Conservation (phyloP, 1,140 invertebrate genomes). For the Lethrus apterus region DNA sequence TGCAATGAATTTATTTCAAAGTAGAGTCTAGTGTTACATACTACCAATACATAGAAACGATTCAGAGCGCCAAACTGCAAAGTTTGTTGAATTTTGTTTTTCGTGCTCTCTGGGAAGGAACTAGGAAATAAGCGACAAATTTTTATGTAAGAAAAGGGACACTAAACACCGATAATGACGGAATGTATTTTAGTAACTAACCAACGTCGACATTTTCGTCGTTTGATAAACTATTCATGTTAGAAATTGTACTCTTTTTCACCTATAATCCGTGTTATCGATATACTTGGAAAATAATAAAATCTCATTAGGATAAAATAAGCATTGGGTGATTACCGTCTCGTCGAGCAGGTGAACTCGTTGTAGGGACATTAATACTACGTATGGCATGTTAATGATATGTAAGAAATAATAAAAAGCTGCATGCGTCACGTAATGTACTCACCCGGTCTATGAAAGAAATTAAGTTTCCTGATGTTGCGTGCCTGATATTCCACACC, state of each 20-base stretch:
- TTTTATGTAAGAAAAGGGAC: no score
- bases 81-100: no score
- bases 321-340: slow-evolving; percentile 3
- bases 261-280: no score
- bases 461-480: slow-evolving; percentile 3
- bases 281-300: background rate
- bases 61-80: no score
- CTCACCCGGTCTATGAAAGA: slow-evolving; percentile 1
- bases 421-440: slow-evolving; percentile 4
- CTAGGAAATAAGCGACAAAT: no score
- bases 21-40: no score
- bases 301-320: slow-evolving; percentile 7
- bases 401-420: slow-evolving; percentile 12
- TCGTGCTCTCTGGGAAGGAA: no score
- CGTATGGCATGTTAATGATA: slow-evolving; percentile 11
- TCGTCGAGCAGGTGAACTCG: slow-evolving; percentile 9
- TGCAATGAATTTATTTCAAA: no score
- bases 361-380: slow-evolving; percentile 3
- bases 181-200: slow-evolving; percentile 3
- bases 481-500: slow-evolving; percentile 11
- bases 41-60: no score
- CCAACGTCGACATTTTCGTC: background rate
- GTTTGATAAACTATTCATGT: background rate
- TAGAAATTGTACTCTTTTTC: no score
- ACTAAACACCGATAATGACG: no score